Base-by-base conservation (phyloP, 2,113 vertebrate species). In the Crotalus helleri region DNA sequence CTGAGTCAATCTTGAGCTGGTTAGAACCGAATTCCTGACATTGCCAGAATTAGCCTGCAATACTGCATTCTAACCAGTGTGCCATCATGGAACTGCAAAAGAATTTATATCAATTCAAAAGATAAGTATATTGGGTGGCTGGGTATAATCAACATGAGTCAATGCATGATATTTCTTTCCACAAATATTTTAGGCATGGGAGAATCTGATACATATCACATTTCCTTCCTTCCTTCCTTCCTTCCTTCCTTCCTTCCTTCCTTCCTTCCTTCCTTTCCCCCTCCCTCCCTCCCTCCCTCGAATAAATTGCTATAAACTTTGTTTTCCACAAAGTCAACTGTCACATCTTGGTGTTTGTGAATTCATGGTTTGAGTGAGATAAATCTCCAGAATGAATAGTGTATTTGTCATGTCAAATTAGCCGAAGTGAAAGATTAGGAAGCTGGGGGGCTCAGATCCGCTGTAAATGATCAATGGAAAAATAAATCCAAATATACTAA, bases 391-490 rank as follows among this genome's bases (percentile, higher is more conserved):
- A 92, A n/a, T 8, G 92, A 44, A 89, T 64, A 64, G 88, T 91
- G 69, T 88, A 86, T 29, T n/a, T 94, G 90, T 74, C 92, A 64
- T 46, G 94, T 90, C 90, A 90, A 61, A 88, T 51, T 0, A 64
- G n/a, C 26, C n/a, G 92, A 93, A 94, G 39, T 21, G 12, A 19
- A 93, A 85, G 23, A 86, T 21, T 91, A 53, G 6, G 21, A 0
- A 0, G 51, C 92, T 94, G 39, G 91, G 81, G 87, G 0, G 33
- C 17, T 93, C 61, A 93, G 94, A 90, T 33, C 7, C 64, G 33
- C 87, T 93, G 88, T 93, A 96, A 94, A 86, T 85, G 95, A 96
- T 57, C 89, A 92, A 94, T 53, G 95, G 58, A 33, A 93, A 89
- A 93, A 95, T 87, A 46, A n/a, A n/a, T 64, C 92, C 0, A 46